Base-by-base conservation (phyloP, 2,113 vertebrate genomes). In the Clinocottus analis region DNA sequence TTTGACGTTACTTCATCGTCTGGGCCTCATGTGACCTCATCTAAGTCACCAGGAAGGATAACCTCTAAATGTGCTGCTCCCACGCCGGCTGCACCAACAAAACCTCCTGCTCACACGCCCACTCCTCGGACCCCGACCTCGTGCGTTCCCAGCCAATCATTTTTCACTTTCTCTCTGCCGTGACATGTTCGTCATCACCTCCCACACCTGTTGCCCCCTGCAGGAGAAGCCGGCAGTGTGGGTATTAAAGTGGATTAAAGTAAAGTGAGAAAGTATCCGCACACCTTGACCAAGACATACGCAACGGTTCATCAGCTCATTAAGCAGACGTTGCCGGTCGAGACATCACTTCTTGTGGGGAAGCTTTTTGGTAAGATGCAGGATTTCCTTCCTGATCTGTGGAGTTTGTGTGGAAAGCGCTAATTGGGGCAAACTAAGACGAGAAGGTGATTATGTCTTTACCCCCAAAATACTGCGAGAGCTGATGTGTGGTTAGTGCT, bases 171-270 rank as follows among this genome's bases (percentile, higher is more conserved):
- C 27, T 45, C 2, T 17, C 21, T 1, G 16, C 23, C 5, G 56
- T 65, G 4, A 39, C 14, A 21, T 31, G n/a, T 43, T 13, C 43
- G 16, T 14, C 14, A n/a, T 1, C 43, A 31, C 76, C 35, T 86
- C 84, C 73, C 59, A 74, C 75, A 82, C 62, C 82, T 84, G 64
- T 61, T 47, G 25, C 17, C 56, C n/a, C 10, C 2, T 3, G 35
- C 23, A 17, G 19, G 4, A 43, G 25, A n/a, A 79, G 23, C 13
- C 2, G 4, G 35, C 23, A 21, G 19, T 23, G 10, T 14, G 67
- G 67, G 77, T 76, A 66, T 85, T 90, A 79, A 75, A 66, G 49
- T 56, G 72, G 78, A 82, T 79, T 84, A 76, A 62, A 81, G 45
- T 25, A 11, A 83, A 76, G 67, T 45, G 21, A 67, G 60, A 69